Evolutionary conservation across 2,113 vertebrate species (phyloP).

Genomic region (Stigmatopora nigra): DNA sequence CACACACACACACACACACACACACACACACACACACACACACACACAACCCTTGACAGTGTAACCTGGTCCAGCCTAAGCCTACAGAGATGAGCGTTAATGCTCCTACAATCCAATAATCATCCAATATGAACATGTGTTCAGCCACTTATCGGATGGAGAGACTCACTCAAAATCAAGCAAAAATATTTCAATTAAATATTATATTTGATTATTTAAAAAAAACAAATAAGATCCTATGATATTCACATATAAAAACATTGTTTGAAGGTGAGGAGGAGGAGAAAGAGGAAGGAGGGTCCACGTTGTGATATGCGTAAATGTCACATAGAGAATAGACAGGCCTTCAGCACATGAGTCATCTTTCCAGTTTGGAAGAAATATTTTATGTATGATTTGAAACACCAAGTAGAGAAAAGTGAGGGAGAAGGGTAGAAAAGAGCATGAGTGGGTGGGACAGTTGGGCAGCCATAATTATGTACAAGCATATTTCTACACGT

Average conservation of each 20-base stretch:
- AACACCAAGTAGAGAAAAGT: constrained; percentile 85
- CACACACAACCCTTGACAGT: not conserved
- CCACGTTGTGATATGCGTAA: constrained; percentile 72
- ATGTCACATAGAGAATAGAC: constrained; percentile 59
- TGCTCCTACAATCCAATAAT: constrained; percentile 55
- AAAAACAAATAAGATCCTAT: constrained; percentile 70
- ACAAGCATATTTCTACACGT: constrained; percentile 99
- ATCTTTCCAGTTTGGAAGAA: constrained; percentile 74
- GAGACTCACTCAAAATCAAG: constrained; percentile 53
- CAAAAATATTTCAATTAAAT: constrained; percentile 78
- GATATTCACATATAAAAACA: constrained; percentile 69
- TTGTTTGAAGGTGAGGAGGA: constrained; percentile 64
- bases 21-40: no score
- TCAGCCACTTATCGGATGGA: constrained; percentile 56
- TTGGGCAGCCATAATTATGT: constrained; percentile 84
- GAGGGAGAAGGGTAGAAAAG: constrained; percentile 72
- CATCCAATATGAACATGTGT: constrained; percentile 48
- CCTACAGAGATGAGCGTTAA: constrained; percentile 39
- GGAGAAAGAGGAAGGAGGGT: constrained; percentile 32
- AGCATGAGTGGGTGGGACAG: constrained; percentile 55
- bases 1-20: no score
- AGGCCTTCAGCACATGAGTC: constrained; percentile 65
- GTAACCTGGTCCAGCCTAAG: constrained; percentile 14
- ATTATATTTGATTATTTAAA: constrained; percentile 95
- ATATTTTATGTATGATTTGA: constrained; percentile 75